Conservation (phyloP, 2,113 vertebrate genomes). For the Cheilinus undulatus region DNA sequence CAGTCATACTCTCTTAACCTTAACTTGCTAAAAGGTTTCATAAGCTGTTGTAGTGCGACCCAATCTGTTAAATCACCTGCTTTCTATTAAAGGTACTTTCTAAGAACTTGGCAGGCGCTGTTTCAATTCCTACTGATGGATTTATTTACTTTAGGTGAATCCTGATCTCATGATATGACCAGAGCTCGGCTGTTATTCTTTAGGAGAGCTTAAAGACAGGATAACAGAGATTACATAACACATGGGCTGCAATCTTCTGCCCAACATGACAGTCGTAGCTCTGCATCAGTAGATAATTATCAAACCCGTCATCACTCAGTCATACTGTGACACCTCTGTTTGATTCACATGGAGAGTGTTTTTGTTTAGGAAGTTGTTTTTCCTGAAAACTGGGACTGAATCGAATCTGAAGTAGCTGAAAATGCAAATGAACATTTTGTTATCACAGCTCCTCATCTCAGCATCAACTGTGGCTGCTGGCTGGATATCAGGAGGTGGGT, state of each 20-base stretch:
- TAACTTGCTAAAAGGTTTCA: too few species aligned
- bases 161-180: background rate
- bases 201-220: background rate
- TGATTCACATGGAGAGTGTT: background rate
- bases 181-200: background rate
- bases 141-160: background rate
- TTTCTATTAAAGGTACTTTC: background rate
- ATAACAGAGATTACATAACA: slow-evolving; percentile 6
- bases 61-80: background rate
- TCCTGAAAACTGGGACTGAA: background rate
- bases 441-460: background rate
- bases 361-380: background rate
- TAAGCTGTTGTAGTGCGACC: too few species aligned
- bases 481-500: slow-evolving; percentile 12
- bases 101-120: too few species aligned
- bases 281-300: too few species aligned
- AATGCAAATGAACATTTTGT: background rate
- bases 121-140: background rate
- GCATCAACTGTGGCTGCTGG: slow-evolving; percentile 3
- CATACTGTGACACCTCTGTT: too few species aligned
- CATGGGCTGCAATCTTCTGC: background rate
- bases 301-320: too few species aligned
- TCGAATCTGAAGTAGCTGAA: too few species aligned
- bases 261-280: background rate
- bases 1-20: too few species aligned